Percentiles rank a stretch among this genome's conserved stretches.
Conservation (phyloP, 1,140 invertebrate genomes). For the Caenorhabditis inopinata region DNA sequence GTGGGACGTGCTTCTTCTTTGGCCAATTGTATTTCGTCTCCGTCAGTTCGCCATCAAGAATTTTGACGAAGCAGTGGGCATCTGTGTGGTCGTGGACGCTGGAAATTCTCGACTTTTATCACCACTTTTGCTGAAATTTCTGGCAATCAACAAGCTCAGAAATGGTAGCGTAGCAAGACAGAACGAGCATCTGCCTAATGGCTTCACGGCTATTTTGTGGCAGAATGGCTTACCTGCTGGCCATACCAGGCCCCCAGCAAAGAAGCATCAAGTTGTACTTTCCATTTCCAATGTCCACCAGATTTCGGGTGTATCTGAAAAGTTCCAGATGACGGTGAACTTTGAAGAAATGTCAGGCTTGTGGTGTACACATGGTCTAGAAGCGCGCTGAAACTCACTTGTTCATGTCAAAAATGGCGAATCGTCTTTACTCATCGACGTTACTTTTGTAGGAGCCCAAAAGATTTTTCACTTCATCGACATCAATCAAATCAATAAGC, state of each 20-base stretch:
- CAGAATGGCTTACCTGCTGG: conserved; percentile 73
- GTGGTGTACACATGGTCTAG: too few relatives aligned
- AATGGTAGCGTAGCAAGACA: too few relatives aligned
- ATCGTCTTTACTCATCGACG: conserved; percentile 86
- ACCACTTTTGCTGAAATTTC: too few relatives aligned
- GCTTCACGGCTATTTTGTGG: too few relatives aligned
- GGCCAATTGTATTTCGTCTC: conserved; percentile 79
- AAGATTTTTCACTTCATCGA: conserved; percentile 16
- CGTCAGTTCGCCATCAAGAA: conserved; percentile 69
- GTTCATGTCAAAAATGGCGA: conserved; percentile 87
- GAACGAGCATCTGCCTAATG: too few relatives aligned
- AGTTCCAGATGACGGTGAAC: too few relatives aligned
- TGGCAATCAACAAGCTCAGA: too few relatives aligned
- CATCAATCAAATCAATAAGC: too few relatives aligned
- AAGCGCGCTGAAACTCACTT: too few relatives aligned
- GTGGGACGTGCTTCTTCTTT: conserved; percentile 53
- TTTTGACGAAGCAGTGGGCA: conserved; percentile 95
- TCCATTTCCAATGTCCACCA: conserved; percentile 89
- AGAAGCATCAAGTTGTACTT: conserved; percentile 94
- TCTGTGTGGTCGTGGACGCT: conserved; percentile 93
- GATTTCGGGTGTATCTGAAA: conserved; percentile 83
- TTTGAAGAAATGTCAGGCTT: too few relatives aligned
- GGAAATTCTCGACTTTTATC: neutral
- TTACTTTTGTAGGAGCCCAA: conserved; percentile 77
- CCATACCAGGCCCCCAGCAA: conserved; percentile 92